These are phyloP conservation scores for Semicossyphus pulcher DNA, from an alignment of 2,113 vertebrate species.

Conservation along the genomic window DNA sequence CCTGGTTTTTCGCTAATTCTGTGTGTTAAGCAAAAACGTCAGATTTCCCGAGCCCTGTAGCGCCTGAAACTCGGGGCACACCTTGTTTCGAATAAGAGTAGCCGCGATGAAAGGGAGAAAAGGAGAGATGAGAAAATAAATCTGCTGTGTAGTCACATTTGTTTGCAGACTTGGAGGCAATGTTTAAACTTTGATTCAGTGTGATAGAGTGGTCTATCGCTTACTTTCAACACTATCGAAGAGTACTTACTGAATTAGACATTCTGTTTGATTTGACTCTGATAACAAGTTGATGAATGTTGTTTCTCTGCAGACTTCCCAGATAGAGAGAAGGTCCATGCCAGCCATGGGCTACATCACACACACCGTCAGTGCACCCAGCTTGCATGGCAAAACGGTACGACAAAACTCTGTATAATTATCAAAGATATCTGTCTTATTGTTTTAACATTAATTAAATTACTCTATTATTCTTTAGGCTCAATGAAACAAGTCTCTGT, in stretches of 20 bases:
- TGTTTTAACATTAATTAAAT: no score
- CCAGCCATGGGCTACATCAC: slow-evolving; percentile 98
- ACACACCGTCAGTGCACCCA: slow-evolving; percentile 97
- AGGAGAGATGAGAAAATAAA: slow-evolving; percentile 70
- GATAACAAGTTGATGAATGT: slow-evolving; percentile 55
- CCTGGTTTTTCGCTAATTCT: slow-evolving; percentile 75
- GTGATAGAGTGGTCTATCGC: slow-evolving; percentile 36
- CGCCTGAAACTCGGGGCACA: slow-evolving; percentile 69
- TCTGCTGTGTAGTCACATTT: slow-evolving; percentile 76
- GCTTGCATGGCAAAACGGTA: slow-evolving; percentile 98
- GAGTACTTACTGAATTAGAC: slow-evolving; percentile 52
- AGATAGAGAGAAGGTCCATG: slow-evolving; percentile 92
- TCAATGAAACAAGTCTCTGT: no score
- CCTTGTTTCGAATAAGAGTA: slow-evolving; percentile 74
- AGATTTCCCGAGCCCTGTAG: slow-evolving; percentile 73
- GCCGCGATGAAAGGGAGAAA: slow-evolving; percentile 67
- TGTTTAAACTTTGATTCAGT: slow-evolving; percentile 65
- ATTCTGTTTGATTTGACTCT: slow-evolving; percentile 72
- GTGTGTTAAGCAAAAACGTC: slow-evolving; percentile 85
- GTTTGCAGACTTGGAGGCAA: slow-evolving; percentile 75
- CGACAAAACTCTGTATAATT: no score
- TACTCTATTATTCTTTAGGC: no score
- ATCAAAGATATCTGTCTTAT: no score
- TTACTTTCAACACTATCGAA: slow-evolving; percentile 33
- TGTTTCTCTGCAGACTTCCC: slow-evolving; percentile 85